Base-by-base conservation (phyloP, 2,888 invertebrate species). In the Eupsilia transversa region DNA sequence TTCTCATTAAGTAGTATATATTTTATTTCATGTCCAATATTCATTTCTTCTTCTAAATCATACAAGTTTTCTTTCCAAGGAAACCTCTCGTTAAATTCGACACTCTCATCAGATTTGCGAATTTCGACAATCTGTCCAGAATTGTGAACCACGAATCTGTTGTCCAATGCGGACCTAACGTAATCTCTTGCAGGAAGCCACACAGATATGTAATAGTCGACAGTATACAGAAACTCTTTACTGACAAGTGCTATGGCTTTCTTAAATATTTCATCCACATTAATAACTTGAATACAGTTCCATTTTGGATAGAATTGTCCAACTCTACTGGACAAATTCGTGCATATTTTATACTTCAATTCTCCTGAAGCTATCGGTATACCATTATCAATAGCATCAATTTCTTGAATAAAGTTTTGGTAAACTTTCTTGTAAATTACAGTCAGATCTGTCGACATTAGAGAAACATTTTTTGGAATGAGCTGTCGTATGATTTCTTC, bases 391-490 rank as follows among this genome's bases (percentile, higher is more conserved):
- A 38, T 38, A 23, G 30, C 38, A 57, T 67, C 57, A 57, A 67
- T 67, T 67, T 67, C 57, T 67, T 57, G 17, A 67, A 67, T 17
- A 56, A 41, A 67, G 41, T 67, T 30, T 67, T 59, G 9, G 67
- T 59, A 67, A 2, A 67, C 59, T 41, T 59, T 30, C 30, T 59
- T 67, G 30, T 59, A 67, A 20, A 67, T 59, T 23, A 30, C 3
- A 41, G 23, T 3, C 17, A 59, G 23, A 23, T 59, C 67, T 2
- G 41, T 9, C 17, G 30, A 17, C 23, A 30, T 67, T 10, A 59
- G 59, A 10, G 59, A 59, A 17, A 23, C 2, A 0, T 41, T 23
- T 41, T 67, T 67, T 67, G 59, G 59, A 0, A 59, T 17, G 10
- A 67, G 41, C 23, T 59, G 59, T 59, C 17, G 9, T 59, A 67